A percentile compares a stretch with the other conserved stretches of the same genome.
Evolutionary conservation across 2,797 vertebrate species (phyloP).

Genomic region (Falco cherrug): DNA sequence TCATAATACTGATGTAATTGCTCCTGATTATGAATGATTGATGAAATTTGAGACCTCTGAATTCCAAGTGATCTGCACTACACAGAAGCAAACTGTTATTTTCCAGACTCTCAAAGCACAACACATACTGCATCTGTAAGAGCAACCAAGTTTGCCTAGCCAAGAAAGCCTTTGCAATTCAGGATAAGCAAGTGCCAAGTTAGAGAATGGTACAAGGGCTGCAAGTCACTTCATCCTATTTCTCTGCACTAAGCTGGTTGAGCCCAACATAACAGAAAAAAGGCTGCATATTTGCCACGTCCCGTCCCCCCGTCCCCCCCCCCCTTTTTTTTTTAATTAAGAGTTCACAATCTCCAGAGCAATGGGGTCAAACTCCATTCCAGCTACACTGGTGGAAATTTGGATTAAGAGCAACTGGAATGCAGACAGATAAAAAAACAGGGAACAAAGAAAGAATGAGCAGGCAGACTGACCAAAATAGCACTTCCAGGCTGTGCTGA

Average conservation of each 20-base stretch:
- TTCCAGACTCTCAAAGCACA: not conserved
- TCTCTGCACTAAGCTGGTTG: not conserved
- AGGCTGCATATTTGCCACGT: not conserved
- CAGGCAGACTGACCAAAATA: not conserved
- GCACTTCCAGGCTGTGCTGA: not conserved
- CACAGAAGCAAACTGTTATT: not conserved
- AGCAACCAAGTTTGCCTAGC: not conserved
- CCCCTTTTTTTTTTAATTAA: not conserved
- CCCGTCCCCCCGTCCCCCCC: not conserved
- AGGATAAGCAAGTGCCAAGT: not conserved
- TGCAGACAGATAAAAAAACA: not conserved
- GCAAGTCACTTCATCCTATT: not conserved
- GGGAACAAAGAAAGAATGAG: not conserved
- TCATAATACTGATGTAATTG: not conserved
- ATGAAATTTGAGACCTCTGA: not conserved
- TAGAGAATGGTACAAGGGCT: not conserved
- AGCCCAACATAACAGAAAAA: not conserved
- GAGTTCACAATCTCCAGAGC: not conserved
- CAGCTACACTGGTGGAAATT: not conserved
- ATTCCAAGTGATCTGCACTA: not conserved
- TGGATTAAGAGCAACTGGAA: conserved; percentile 17
- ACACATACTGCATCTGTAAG: not conserved
- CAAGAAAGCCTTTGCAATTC: not conserved
- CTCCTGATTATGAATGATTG: not conserved
- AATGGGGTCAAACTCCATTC: not conserved